Evolutionary conservation across 1,140 invertebrate species (phyloP), one percentile per base, ranked within the genome.

Genomic region (Andricus grossulariae): DNA sequence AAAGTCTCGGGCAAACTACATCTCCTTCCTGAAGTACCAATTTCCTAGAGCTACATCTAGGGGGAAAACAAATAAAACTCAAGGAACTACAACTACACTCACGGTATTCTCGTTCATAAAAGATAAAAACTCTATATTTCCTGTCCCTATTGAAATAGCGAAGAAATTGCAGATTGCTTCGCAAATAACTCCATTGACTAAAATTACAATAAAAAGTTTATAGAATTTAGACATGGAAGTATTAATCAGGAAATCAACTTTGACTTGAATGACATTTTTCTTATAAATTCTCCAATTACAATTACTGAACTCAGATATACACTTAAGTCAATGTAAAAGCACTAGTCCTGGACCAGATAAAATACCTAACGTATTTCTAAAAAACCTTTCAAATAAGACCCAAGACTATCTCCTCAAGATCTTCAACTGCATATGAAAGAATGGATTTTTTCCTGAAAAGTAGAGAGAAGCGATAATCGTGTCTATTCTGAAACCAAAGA

Each of bases 401-500:
- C 50, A 60, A 70, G 32, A 79, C 0, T 72, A 80, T 16, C 49
- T 89, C 1, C 74, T 77, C 4, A 51, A 75, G 16, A 72, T 89
- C 16, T 84, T 85, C 73, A 89, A 89, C 70, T 60, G 73, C 8
- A 82, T 85, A 2, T 75, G 86, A 18, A 50, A 50, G 11, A 70
- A 80, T 0, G 55, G 79, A 21, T 25, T 75, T 21, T 89, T 88
- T 72, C 85, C 87, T 5, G 57, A 57, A 8, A n/a, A n/a, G n/a
- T n/a, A n/a, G n/a, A n/a, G n/a, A n/a, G n/a, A n/a, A n/a, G n/a
- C n/a, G n/a, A n/a, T n/a, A n/a, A n/a, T n/a, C n/a, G n/a, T n/a
- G n/a, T n/a, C n/a, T n/a, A n/a, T n/a, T n/a, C n/a, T n/a, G n/a
- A n/a, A n/a, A n/a, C n/a, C n/a, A n/a, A n/a, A n/a, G n/a, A n/a